These are phyloP conservation scores for Macquaria ambigua DNA, from an alignment of 2,113 vertebrate species.

Conservation along the genomic window DNA sequence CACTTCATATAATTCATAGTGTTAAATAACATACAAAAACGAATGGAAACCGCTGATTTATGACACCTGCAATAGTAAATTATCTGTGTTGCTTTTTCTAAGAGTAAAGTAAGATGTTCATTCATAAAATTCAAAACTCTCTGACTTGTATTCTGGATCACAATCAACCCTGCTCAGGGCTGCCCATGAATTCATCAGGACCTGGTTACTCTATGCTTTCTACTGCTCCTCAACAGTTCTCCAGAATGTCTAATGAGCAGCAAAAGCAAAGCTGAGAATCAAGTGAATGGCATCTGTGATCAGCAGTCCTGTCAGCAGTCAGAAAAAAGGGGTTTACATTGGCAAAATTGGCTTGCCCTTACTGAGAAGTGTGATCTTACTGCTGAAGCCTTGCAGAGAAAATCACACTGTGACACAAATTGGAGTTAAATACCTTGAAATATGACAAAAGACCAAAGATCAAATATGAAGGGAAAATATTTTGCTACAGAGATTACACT, in stretches of 20 bases:
- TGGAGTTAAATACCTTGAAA: slow-evolving; percentile 52
- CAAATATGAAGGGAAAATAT: slow-evolving; percentile 40
- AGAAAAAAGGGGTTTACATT: slow-evolving; percentile 38
- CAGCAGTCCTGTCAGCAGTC: slow-evolving; percentile 26
- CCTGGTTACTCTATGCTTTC: not conserved
- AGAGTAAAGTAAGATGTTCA: not conserved
- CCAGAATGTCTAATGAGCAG: slow-evolving; percentile 16
- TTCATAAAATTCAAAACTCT: not conserved
- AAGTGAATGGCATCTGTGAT: slow-evolving; percentile 13
- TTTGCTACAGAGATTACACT: slow-evolving; percentile 20
- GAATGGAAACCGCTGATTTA: not conserved
- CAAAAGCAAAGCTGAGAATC: not conserved
- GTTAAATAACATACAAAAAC: not conserved
- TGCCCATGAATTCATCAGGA: not conserved
- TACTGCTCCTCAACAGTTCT: not conserved
- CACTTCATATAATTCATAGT: no score
- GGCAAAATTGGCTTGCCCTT: slow-evolving; percentile 34
- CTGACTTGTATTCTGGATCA: not conserved
- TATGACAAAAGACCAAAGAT: slow-evolving; percentile 52
- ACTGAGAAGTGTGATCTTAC: slow-evolving; percentile 3
- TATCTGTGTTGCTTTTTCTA: not conserved
- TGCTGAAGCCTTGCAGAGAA: slow-evolving; percentile 18
- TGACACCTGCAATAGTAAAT: not conserved
- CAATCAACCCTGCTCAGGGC: not conserved
- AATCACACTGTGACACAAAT: slow-evolving; percentile 43